Base-by-base conservation (phyloP, 2,888 invertebrate species). In the Caenorhabditis sinica region DNA sequence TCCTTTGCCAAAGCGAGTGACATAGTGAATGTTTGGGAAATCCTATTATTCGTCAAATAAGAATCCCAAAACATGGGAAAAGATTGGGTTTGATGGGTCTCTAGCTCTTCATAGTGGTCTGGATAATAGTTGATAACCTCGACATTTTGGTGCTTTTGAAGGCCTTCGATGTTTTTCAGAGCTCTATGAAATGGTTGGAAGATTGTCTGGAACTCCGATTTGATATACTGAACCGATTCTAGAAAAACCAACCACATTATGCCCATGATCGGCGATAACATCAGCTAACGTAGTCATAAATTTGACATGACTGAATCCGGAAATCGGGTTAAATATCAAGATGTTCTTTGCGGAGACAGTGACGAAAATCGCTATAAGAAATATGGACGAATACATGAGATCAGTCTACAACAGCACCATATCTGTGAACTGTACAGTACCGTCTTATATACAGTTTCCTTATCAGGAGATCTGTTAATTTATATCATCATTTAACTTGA, bases 291-390 rank as follows among this genome's bases (percentile, higher is more conserved):
- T 13, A 25, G 15, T 63, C 11, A 63, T 63, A 23, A 63, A 63
- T 33, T 63, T 63, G 15, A 25, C 17, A 63, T 63, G 63, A 43
- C 63, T 72, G n/a, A 83, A 45, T 13, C 79, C 71, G 56, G 69
- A 81, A 20, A 49, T 20, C 0, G 49, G 49, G 20, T 49, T 49
- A 20, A 49, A n/a, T 5, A 49, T 20, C 20, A 49, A 20, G 15
- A 49, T 49, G 15, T 49, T 49, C 11, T 49, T 49, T 13, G 17
- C 5, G 45, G 15, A 15, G 4, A 45, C 17, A 45, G 45, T 15
- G 17, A 5, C 4, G 4, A 45, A 15, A 45, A 45, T 13, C 15
- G 17, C 11, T 13, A 9, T 15, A 5, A 17, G 15, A 17, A 45
- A 17, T 15, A 45, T 17, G 5, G 17, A 45, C 11, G 15, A 9